A percentile compares a stretch with the other conserved stretches of the same genome.
phyloP scores from a whole-genome alignment of 2,113 vertebrate species.

The Eudyptes chrysolophus region DNA sequence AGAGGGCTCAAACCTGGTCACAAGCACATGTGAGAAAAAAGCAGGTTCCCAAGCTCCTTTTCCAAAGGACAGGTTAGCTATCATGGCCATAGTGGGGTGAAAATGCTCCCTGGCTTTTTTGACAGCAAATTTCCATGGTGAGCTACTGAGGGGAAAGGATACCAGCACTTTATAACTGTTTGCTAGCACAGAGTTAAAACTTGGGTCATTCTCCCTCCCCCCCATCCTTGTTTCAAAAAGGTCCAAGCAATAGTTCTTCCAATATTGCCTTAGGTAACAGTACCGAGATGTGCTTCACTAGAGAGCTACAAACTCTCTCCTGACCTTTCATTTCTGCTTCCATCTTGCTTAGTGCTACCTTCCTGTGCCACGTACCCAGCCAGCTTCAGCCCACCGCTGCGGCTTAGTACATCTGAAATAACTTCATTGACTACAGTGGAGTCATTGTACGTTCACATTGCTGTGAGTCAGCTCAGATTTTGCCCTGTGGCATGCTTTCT shows the following conservation, averaged over 20 bases:
- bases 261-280: not conserved
- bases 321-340: not conserved
- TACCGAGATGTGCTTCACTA: not conserved
- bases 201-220: not conserved
- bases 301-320: not conserved
- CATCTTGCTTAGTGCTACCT: not conserved
- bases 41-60: not conserved
- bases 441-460: not conserved
- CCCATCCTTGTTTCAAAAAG: not conserved
- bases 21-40: not conserved
- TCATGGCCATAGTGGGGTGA: not conserved
- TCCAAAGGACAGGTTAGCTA: not conserved
- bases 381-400: fast-evolving
- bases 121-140: not conserved
- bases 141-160: not conserved
- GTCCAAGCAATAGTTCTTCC: not conserved
- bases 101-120: not conserved
- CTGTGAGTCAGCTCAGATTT: not conserved
- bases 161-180: not conserved
- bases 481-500: not conserved
- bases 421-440: not conserved
- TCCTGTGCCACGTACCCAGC: not conserved
- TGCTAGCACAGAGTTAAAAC: not conserved
- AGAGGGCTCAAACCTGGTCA: not conserved
- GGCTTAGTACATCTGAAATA: not conserved